Base-by-base conservation (phyloP, 1,140 invertebrate genomes). In the Thereuonema tuberculata region DNA sequence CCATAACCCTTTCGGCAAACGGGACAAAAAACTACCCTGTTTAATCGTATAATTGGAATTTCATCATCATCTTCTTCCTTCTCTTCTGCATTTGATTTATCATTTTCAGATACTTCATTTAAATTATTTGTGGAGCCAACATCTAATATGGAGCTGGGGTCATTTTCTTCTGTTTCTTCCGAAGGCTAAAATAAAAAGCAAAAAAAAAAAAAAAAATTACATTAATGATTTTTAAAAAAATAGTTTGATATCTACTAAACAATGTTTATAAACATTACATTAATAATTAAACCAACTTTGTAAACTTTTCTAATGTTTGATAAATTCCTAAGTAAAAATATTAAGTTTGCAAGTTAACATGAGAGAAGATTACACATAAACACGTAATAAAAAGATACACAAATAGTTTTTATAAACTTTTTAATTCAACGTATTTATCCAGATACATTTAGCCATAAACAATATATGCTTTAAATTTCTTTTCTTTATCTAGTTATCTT, bases 1-100 rank as follows among this genome's bases (percentile, higher is more conserved):
- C 53, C 53, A 23, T 55, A 55, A 25, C 53, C 53, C 28, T 55
- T 55, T 25, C 53, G 24, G 53, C 53, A 55, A 15, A 55, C 28
- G 5, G 12, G 14, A 55, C 53, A 55, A 55, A 55, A 55, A 26
- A 55, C 53, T 9, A 55, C 53, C 27, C 53, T 55, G 14, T 55
- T 55, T 9, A 28, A n/a, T 26, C 27, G 12, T 52, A 15, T 52
- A 9, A 52, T 21, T 15, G 15, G 14, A 9, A 14, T 55, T 26
- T 29, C 27, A 12, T 28, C 24, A 29, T 26, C 24, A 55, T 26
- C 24, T 12, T 9, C 9, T 17, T 26, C 24, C 17, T 55, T 24
- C 9, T 52, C 49, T 24, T 15, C 23, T 20, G 9, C 49, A 12
- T 52, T 12, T 21, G 15, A 12, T 20, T 9, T 12, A 12, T 52